A percentile compares a stretch with the other conserved stretches of the same genome.
These are phyloP conservation scores for Chrysodeixis includens DNA, from an alignment of 2,888 invertebrate species.

Conservation along the genomic window DNA sequence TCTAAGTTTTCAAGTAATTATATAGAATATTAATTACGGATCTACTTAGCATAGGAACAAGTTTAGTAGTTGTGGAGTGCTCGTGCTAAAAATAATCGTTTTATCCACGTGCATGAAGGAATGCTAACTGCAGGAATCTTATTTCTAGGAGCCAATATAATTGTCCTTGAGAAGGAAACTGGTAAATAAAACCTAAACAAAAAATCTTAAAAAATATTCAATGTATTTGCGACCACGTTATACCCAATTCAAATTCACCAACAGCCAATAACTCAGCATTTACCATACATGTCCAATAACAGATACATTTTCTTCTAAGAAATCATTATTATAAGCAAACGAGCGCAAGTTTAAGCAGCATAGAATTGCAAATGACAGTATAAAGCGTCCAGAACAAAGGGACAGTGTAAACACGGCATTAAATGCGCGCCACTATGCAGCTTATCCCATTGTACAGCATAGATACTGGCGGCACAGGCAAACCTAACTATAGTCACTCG, in stretches of 20 bases:
- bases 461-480: slow-evolving; percentile 64
- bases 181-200: too few species aligned
- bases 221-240: slow-evolving; percentile 11
- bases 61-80: not conserved
- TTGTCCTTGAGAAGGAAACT: too few species aligned
- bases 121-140: not conserved
- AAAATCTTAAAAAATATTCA: not conserved
- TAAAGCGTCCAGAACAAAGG: slow-evolving; percentile 71
- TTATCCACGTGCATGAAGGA: slow-evolving; percentile 4
- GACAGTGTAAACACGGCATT: slow-evolving; percentile 70
- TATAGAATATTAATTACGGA: not conserved
- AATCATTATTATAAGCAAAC: slow-evolving; percentile 48
- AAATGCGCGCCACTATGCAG: slow-evolving; percentile 67
- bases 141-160: too few species aligned
- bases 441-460: slow-evolving; percentile 66
- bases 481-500: slow-evolving; percentile 72
- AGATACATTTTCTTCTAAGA: slow-evolving; percentile 38
- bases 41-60: not conserved
- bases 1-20: not conserved
- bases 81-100: not conserved
- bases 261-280: slow-evolving; percentile 31
- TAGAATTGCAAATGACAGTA: slow-evolving; percentile 63
- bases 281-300: slow-evolving; percentile 29
- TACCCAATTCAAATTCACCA: slow-evolving; percentile 32
- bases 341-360: slow-evolving; percentile 46